Evolutionary conservation across 2,113 vertebrate genomes (phyloP).

Genomic region (Myiozetetes cayanensis): DNA sequence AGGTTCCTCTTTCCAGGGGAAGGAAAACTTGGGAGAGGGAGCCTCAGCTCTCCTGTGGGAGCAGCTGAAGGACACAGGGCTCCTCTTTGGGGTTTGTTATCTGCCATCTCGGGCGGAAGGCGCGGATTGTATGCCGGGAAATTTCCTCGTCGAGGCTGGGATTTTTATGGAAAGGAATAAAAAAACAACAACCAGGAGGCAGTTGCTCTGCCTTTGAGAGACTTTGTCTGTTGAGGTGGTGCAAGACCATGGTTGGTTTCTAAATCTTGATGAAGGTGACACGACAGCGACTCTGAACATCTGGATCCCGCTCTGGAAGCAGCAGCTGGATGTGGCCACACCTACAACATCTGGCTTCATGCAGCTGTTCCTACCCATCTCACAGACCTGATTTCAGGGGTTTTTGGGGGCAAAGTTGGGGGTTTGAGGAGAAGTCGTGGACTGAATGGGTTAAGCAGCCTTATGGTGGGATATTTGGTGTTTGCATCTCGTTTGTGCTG

Average conservation of each 20-base stretch:
- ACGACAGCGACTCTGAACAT: not conserved
- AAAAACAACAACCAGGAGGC: not conserved
- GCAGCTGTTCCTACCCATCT: not conserved
- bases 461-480: not conserved
- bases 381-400: not conserved
- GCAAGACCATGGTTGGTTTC: not conserved
- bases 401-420: not conserved
- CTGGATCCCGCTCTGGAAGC: not conserved
- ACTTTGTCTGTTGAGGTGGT: not conserved
- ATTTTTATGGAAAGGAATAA: not conserved
- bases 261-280: not conserved
- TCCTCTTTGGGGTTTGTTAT: not conserved
- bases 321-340: not conserved
- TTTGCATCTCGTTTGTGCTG: not conserved
- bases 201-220: not conserved
- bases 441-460: not conserved
- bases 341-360: not conserved
- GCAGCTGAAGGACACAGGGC: not conserved
- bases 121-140: rapidly evolving
- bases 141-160: not conserved
- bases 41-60: not conserved
- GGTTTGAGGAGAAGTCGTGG: not conserved
- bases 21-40: not conserved
- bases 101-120: not conserved
- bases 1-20: rapidly evolving